Evolutionary conservation across 2,888 invertebrate species (phyloP).

Genomic region (Sinodicranocentrus sp.): DNA sequence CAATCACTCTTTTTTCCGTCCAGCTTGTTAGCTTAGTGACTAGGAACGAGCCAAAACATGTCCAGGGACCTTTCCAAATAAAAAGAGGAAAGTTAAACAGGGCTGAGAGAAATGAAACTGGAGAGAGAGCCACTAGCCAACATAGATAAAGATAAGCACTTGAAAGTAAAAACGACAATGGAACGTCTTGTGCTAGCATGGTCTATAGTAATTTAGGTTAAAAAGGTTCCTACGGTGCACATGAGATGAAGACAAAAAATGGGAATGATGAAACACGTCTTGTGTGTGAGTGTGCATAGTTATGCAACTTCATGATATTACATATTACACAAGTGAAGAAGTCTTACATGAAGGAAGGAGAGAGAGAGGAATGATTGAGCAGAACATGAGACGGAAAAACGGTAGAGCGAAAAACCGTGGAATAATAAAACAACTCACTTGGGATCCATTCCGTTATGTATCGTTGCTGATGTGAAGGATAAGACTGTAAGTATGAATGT

Average conservation of each 20-base stretch:
- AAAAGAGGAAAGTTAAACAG: slow-evolving; percentile 10
- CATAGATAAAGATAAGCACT: slow-evolving; percentile 31
- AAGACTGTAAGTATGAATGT: too few species aligned
- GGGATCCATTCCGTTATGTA: slow-evolving; percentile 56
- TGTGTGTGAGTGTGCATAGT: slow-evolving; percentile 21
- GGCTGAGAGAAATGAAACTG: too few species aligned
- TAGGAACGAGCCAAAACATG: slow-evolving; percentile 13
- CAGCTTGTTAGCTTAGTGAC: slow-evolving; percentile 4
- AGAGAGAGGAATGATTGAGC: slow-evolving; percentile 6
- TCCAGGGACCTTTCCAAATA: slow-evolving; percentile 31
- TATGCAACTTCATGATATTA: slow-evolving; percentile 20
- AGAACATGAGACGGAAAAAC: not conserved
- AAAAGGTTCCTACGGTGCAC: too few species aligned
- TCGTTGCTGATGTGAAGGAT: slow-evolving; percentile 16
- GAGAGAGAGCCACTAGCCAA: slow-evolving; percentile 20
- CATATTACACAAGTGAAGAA: not conserved
- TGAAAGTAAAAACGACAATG: slow-evolving; percentile 26
- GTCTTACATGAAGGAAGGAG: not conserved
- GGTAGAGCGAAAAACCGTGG: slow-evolving; percentile 41
- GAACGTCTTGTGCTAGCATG: not conserved
- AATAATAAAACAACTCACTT: slow-evolving; percentile 65
- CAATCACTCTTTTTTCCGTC: slow-evolving; percentile 17
- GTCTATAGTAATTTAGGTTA: too few species aligned
- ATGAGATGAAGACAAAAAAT: not conserved
- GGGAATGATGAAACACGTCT: slow-evolving; percentile 28